These are phyloP conservation scores for Diadromus collaris DNA, from an alignment of 2,888 invertebrate genomes.

Conservation along the genomic window DNA sequence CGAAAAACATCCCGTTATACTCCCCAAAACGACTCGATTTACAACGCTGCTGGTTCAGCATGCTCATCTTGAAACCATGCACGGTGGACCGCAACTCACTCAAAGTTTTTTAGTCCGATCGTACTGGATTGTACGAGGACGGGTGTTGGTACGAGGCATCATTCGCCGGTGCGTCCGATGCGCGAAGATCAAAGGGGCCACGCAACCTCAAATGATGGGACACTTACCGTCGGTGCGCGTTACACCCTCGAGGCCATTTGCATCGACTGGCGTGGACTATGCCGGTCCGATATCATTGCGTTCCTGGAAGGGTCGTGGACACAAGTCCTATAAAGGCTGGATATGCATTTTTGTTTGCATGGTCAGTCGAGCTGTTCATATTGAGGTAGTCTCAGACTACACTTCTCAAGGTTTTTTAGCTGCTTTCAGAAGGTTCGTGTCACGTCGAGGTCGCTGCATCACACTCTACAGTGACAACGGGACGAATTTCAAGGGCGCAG, in stretches of 20 bases:
- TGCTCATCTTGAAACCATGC: no score
- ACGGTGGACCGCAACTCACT: no score
- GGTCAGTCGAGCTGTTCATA: slow-evolving; percentile 7
- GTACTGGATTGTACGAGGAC: no score
- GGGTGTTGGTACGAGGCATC: no score
- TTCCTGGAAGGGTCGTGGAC: not conserved
- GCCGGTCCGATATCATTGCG: not conserved
- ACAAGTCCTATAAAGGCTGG: slow-evolving; percentile 15
- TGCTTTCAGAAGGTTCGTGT: slow-evolving; percentile 9
- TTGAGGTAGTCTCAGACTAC: slow-evolving; percentile 16
- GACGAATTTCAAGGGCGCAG: slow-evolving; percentile 18
- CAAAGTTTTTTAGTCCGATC: no score
- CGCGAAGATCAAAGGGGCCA: no score
- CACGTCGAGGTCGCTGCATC: slow-evolving; percentile 9
- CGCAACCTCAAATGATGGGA: slow-evolving; percentile 11
- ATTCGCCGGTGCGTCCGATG: no score
- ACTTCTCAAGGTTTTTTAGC: slow-evolving; percentile 10
- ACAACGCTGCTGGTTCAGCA: no score
- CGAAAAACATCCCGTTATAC: no score
- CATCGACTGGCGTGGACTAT: slow-evolving; percentile 8
- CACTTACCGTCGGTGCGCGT: not conserved
- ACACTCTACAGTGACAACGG: slow-evolving; percentile 10
- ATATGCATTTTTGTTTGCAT: slow-evolving; percentile 17
- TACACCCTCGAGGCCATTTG: not conserved
- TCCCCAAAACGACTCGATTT: no score